Conservation (phyloP, 2,888 invertebrate species). For the Octodonta nipae region DNA sequence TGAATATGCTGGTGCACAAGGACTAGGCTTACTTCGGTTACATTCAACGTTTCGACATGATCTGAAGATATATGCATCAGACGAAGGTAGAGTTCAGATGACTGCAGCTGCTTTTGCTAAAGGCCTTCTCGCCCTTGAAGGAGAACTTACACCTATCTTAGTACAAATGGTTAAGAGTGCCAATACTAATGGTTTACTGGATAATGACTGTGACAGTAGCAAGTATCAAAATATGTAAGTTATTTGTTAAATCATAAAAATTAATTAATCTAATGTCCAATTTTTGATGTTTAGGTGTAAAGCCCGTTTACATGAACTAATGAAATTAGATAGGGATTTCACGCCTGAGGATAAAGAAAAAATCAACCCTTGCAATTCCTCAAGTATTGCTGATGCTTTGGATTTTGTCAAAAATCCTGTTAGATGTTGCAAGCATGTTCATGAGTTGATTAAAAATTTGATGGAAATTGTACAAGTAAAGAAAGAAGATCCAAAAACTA, state of each 20-base stretch:
- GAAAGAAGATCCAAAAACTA: constrained; percentile 78
- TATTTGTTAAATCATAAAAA: too few species aligned
- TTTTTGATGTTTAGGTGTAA: constrained; percentile 84
- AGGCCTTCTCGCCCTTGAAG: constrained; percentile 91
- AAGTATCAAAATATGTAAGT: constrained; percentile 86
- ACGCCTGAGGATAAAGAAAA: constrained; percentile 68
- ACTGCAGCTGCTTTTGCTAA: constrained; percentile 99
- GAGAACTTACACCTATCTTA: constrained; percentile 94
- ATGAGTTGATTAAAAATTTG: constrained; percentile 72
- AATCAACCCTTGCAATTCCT: constrained; percentile 85
- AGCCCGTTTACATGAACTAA: constrained; percentile 79
- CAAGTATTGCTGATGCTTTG: constrained; percentile 81
- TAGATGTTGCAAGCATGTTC: constrained; percentile 82
- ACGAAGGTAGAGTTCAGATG: constrained; percentile 99
- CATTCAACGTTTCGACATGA: constrained; percentile 99
- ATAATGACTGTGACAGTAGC: constrained; percentile 95
- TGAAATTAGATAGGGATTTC: constrained; percentile 84
- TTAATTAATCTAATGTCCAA: too few species aligned
- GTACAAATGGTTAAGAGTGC: constrained; percentile 99
- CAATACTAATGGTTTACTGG: constrained; percentile 93
- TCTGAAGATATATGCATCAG: constrained; percentile 97
- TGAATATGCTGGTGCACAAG: constrained; percentile 86
- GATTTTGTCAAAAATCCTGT: constrained; percentile 93
- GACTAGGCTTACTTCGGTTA: constrained; percentile 81
- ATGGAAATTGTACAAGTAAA: constrained; percentile 74